Percentiles rank a stretch among this genome's conserved stretches.
These are phyloP conservation scores for Hippocampus kuda DNA, from an alignment of 2,797 vertebrate species.

Conservation along the genomic window DNA sequence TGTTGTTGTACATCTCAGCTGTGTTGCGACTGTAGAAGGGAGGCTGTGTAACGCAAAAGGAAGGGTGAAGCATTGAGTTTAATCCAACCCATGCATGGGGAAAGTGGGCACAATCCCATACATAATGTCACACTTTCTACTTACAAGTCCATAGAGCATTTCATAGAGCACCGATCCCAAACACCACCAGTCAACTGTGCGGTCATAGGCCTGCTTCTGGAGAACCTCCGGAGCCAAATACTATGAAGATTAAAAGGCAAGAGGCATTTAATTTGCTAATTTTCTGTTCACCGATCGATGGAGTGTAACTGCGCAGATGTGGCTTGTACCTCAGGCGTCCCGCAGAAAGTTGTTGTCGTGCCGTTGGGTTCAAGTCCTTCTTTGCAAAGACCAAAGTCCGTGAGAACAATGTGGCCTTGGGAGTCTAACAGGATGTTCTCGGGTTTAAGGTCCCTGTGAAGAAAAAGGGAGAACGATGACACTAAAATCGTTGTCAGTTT, in stretches of 20 bases:
- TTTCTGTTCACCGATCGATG: background rate
- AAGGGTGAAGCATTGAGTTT: background rate
- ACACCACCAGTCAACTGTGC: slow-evolving; percentile 77
- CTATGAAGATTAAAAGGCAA: slow-evolving; percentile 32
- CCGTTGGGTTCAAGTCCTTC: slow-evolving; percentile 86
- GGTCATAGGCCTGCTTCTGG: slow-evolving; percentile 75
- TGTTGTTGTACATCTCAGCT: slow-evolving; percentile 77
- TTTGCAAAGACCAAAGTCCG: slow-evolving; percentile 97
- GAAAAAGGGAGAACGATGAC: background rate
- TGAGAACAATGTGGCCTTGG: slow-evolving; percentile 92
- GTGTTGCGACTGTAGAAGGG: slow-evolving; percentile 77
- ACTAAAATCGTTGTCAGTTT: background rate
- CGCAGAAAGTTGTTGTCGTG: slow-evolving; percentile 93
- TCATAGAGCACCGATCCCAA: slow-evolving; percentile 74
- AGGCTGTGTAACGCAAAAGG: slow-evolving; percentile 45
- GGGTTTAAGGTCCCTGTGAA: slow-evolving; percentile 89
- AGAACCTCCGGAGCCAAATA: slow-evolving; percentile 75
- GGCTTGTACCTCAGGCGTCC: slow-evolving; percentile 85
- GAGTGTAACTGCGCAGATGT: background rate
- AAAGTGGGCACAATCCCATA: too few relatives aligned
- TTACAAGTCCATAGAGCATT: slow-evolving; percentile 76
- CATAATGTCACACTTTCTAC: slow-evolving; percentile 14
- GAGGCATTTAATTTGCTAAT: background rate
- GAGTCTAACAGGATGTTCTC: slow-evolving; percentile 97
- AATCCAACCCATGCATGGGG: background rate